phyloP scores from a whole-genome alignment of 2,113 vertebrate genomes.

The Rhynchopsitta pachyrhyncha region DNA sequence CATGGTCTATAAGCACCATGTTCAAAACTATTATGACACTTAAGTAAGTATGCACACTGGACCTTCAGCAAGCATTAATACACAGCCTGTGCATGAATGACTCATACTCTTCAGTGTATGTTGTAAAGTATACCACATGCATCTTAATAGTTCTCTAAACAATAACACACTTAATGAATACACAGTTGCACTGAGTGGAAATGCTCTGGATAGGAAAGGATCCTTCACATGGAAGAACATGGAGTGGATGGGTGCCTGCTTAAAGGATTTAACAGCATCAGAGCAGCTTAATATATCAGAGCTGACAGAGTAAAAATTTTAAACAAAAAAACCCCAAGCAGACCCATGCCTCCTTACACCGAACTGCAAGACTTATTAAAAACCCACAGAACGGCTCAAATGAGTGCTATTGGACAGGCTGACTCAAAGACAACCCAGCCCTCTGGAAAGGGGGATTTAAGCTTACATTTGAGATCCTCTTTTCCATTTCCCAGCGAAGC shows the following conservation, averaged over 20 bases:
- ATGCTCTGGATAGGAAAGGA: not conserved
- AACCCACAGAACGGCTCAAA: not conserved
- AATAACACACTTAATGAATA: not conserved
- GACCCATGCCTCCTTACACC: not conserved
- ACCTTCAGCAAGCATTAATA: not conserved
- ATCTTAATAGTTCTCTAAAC: not conserved
- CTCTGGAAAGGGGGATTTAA: not conserved
- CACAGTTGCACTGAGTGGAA: not conserved
- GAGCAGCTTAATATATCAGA: not conserved
- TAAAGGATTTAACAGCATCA: not conserved
- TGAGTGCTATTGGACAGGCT: not conserved
- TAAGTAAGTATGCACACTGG: not conserved
- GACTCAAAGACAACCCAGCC: not conserved
- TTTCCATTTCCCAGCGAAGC: not conserved
- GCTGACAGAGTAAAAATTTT: not conserved
- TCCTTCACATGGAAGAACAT: not conserved
- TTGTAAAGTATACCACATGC: not conserved
- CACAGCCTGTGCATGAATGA: not conserved
- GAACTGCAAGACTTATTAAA: not conserved
- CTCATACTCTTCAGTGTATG: not conserved
- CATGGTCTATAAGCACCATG: not conserved
- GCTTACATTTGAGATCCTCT: not conserved
- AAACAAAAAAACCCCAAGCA: not conserved
- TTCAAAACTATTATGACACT: not conserved
- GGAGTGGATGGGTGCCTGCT: not conserved